phyloP scores from a whole-genome alignment of 2,888 invertebrate species.

The Hetaerina titia region DNA sequence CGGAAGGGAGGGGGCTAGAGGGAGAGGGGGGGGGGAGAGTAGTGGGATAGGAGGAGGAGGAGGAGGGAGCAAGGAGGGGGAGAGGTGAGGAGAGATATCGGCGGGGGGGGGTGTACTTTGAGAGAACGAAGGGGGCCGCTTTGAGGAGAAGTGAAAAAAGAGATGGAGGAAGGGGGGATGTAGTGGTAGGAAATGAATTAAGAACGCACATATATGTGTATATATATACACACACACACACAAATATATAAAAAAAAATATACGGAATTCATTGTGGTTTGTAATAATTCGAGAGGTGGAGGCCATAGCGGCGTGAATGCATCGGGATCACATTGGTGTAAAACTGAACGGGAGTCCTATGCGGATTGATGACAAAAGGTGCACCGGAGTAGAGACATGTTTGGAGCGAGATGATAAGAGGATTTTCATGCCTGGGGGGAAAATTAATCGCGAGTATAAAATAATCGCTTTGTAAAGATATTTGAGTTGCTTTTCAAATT shows the following conservation, averaged over 20 bases:
- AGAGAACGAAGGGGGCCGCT: neutral
- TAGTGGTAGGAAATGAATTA: neutral
- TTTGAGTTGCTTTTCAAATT: neutral
- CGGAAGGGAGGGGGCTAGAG: neutral
- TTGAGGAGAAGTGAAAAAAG: neutral
- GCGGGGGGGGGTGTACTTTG: no score
- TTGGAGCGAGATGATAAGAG: neutral
- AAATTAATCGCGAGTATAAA: neutral
- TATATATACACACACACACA: no score
- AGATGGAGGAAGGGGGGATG: neutral
- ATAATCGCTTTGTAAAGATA: neutral
- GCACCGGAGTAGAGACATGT: neutral
- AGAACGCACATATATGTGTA: no score
- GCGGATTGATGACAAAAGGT: neutral
- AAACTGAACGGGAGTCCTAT: neutral
- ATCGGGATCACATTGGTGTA: neutral
- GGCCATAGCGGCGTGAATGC: conserved; percentile 1
- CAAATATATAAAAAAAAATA: neutral
- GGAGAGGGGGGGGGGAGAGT: neutral
- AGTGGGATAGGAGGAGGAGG: no score
- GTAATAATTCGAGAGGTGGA: conserved; percentile 25
- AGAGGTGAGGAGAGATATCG: neutral
- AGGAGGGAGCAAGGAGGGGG: neutral
- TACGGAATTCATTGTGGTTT: conserved; percentile 30
- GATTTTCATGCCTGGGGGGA: neutral